A percentile compares a stretch with the other conserved stretches of the same genome.
Evolutionary conservation across 2,797 vertebrate species (phyloP).

Genomic region (Phataginus tricuspis): DNA sequence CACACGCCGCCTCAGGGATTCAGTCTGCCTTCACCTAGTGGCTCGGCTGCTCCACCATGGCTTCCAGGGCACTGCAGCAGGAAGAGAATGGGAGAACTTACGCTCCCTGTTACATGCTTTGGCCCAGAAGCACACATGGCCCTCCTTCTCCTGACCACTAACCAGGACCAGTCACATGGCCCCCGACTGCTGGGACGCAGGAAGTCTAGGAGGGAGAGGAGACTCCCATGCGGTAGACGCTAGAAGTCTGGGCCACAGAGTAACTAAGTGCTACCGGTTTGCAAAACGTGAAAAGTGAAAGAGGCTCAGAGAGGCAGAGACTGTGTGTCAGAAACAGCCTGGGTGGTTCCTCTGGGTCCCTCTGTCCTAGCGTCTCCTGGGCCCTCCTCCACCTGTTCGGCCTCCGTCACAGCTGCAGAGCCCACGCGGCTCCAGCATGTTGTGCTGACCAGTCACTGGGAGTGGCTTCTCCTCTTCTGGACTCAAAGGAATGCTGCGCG

Average conservation of each 20-base stretch:
- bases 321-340: not conserved
- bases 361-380: not conserved
- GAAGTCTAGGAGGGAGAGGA: not conserved
- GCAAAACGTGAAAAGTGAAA: not conserved
- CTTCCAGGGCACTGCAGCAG: not conserved
- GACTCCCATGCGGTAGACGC: not conserved
- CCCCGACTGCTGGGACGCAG: not conserved
- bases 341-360: not conserved
- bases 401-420: not conserved
- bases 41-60: not conserved
- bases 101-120: not conserved
- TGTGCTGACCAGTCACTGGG: not conserved
- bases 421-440: not conserved
- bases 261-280: not conserved
- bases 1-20: not conserved
- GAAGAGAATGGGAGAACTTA: not conserved
- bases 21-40: not conserved
- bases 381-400: not conserved
- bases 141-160: not conserved
- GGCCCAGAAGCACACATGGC: not conserved
- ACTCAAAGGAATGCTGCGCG: not conserved
- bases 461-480: not conserved
- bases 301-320: not conserved
- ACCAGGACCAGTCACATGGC: not conserved
- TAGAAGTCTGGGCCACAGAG: not conserved